Base-by-base conservation (phyloP, 2,888 invertebrate species). In the Conistra vaccinii region DNA sequence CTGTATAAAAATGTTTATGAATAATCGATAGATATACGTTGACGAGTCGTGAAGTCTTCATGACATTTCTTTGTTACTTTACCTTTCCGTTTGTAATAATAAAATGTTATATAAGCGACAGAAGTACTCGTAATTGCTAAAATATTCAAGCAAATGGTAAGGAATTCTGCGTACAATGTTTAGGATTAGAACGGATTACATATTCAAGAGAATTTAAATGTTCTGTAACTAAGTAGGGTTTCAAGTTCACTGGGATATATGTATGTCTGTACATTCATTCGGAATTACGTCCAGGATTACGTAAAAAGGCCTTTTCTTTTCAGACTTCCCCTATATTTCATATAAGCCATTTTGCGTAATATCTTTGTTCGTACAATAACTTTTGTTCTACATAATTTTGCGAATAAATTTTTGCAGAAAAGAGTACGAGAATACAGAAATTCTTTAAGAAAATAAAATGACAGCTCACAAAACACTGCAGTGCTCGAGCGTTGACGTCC, bases 121-220 rank as follows among this genome's bases (percentile, higher is more conserved):
- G 17, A 76, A 87, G 60, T 78, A 71, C 68, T 45, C 48, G 69
- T 80, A 69, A 75, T 78, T 75, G 62, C 55, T 72, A 45, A 76
- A 83, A 73, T 71, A 80, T 75, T 80, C 61, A 63, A 57, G 62
- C 65, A 75, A 86, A 74, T 72, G 75, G 61, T 73, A 76, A 76
- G 72, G 61, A 70, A 81, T 70, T 68, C 74, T 72, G 65, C 75
- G 69, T 68, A 84, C 79, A 75, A 71, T 83, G 73, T 75, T 80
- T 61, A 69, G 83, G 70, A 83, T 83, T 85, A 79, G 69, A 67
- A 79, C 67, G 57, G 73, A 72, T 85, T 81, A 85, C 71, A 71
- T 85, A 76, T 85, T 78, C 68, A 80, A 76, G 77, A 65, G 60
- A 85, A 85, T 84, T 85, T 84, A 74, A 84, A 83, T 83, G 83